Evolutionary conservation across 2,113 vertebrate genomes (phyloP).

Genomic region (Equus przewalskii): DNA sequence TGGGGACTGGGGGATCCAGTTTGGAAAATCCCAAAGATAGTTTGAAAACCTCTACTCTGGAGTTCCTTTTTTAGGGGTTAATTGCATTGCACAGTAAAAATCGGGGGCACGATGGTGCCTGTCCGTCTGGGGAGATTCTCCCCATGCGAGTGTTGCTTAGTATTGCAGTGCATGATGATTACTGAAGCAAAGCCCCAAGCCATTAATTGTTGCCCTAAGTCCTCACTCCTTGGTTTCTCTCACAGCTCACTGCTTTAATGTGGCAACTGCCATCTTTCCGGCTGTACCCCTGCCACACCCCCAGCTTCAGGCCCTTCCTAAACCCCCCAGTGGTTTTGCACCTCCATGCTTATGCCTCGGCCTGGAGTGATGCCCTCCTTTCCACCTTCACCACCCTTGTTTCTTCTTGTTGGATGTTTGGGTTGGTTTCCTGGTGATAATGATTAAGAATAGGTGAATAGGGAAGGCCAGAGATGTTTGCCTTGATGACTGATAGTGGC

Average conservation of each 20-base stretch:
- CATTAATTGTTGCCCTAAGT: not conserved
- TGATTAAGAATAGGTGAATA: not conserved
- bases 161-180: not conserved
- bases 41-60: not conserved
- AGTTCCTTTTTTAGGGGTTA: not conserved
- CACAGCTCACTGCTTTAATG: not conserved
- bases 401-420: not conserved
- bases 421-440: not conserved
- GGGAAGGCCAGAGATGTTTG: not conserved
- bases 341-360: not conserved
- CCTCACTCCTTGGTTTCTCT: not conserved
- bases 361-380: not conserved
- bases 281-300: not conserved
- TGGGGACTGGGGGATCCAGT: not conserved
- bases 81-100: not conserved
- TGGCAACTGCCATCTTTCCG: not conserved
- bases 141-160: accelerated
- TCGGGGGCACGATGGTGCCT: not conserved
- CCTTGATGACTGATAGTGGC: not conserved
- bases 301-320: not conserved
- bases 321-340: not conserved
- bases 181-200: not conserved
- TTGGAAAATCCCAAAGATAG: not conserved
- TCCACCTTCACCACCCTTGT: not conserved
- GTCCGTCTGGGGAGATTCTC: not conserved